phyloP scores from a whole-genome alignment of 2,888 invertebrate genomes.

The Thymelicus acteon region DNA sequence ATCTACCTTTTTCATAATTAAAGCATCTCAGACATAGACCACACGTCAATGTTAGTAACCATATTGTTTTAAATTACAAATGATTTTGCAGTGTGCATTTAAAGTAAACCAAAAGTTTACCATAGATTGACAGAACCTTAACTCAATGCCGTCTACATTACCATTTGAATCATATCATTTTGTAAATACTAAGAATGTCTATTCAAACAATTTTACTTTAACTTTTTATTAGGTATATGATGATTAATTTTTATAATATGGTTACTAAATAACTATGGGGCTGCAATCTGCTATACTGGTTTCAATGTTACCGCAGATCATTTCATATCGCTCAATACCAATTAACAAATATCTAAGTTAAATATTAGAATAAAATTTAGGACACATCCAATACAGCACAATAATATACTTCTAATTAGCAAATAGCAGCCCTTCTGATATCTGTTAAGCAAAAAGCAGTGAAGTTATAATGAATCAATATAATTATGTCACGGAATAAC shows the following conservation, averaged over 20 bases:
- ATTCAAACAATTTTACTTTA: too few species aligned
- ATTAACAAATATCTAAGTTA: too few species aligned
- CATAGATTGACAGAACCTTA: too few species aligned
- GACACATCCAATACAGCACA: too few species aligned
- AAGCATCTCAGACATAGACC: conserved; percentile 16
- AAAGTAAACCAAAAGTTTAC: too few species aligned
- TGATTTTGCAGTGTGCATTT: not conserved
- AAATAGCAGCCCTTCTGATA: conserved; percentile 27
- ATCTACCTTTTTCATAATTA: conserved; percentile 9
- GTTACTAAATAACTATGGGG: conserved; percentile 20
- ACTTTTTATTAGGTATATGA: too few species aligned
- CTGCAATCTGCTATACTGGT: conserved; percentile 13
- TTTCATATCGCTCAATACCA: too few species aligned
- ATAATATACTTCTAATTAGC: not conserved
- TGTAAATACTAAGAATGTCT: too few species aligned
- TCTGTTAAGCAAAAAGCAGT: conserved; percentile 13
- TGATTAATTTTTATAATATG: conserved; percentile 3
- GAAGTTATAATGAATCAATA: conserved; percentile 22
- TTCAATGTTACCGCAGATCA: too few species aligned
- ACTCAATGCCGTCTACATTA: too few species aligned
- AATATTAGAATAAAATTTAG: too few species aligned
- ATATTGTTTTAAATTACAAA: conserved; percentile 16
- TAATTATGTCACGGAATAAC: not conserved
- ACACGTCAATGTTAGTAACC: conserved; percentile 26
- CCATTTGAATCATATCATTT: too few species aligned